Evolutionary conservation across 64 coral and sea anemone species (phyloP), one percentile per base, ranked within the genome.

Genomic region (Catalaphyllia jardinei): DNA sequence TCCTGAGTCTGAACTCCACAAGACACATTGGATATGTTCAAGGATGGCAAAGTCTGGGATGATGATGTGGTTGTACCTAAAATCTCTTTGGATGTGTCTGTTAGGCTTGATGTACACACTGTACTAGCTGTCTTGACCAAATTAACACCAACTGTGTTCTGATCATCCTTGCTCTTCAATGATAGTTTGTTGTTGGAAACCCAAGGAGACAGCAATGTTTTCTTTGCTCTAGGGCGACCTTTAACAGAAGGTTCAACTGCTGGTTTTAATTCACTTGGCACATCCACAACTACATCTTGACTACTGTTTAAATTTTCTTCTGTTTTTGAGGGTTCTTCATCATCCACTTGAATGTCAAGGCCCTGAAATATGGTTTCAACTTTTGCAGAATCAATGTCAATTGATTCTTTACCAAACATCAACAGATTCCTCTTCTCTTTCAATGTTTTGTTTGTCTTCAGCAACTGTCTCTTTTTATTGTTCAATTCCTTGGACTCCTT

Each of bases 371-470:
- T 50, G 72, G 84, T 74, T 54, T 78, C 72, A 75, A 71, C 72
- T 72, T 87, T 92, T 46, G 13, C 74, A 78, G 67, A 20, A n/a
- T 69, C 73, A 77, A 79, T 59, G 33, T 86, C 62, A 24, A 49
- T 24, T 69, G 81, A 71, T 71, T 19, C 6, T 87, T 92, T 71
- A 1, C 76, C 74, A 77, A 92, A 92, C 60, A 92, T 75, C 31
- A 92, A 46, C 20, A 38, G 60, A 31, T 92, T 92, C 17, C 84
- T 79, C 33, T 67, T 54, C 31, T 65, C 76, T 71, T 63, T 77
- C 20, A 93, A 62, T 60, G 77, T 1, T 55, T 93, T 75, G 86
- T 93, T 96, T 49, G 87, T 79, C 15, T 90, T 60, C 12, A 78
- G 76, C 35, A 96, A 49, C 19, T 77, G 9, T 14, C 29, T 49